Percentiles rank a stretch among this genome's conserved stretches.
Conservation (phyloP, 2,797 vertebrate species). For the Myotis pilosus region DNA sequence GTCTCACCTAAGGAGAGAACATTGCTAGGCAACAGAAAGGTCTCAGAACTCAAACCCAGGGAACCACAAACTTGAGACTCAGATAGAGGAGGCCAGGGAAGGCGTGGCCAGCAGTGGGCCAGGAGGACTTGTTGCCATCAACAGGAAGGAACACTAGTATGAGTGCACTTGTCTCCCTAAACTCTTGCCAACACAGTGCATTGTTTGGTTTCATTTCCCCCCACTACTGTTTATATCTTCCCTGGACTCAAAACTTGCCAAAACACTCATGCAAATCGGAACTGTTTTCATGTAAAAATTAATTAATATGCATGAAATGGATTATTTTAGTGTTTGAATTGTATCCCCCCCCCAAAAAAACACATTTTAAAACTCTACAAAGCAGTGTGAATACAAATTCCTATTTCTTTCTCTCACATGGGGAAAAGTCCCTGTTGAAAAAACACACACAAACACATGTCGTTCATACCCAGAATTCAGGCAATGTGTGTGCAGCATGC, state of each 20-base stretch:
- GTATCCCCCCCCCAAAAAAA: constrained; percentile 71
- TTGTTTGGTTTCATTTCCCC: background rate
- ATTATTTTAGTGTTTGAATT: constrained; percentile 73
- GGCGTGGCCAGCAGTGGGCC: background rate
- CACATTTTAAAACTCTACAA: constrained; percentile 65
- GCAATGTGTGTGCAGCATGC: background rate
- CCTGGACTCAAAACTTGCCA: constrained; percentile 66
- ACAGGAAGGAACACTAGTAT: background rate
- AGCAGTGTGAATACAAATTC: constrained; percentile 70
- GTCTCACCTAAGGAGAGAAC: background rate
- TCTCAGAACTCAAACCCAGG: background rate
- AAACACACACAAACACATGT: background rate
- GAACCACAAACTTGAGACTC: background rate
- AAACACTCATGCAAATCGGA: constrained; percentile 58
- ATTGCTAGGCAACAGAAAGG: background rate
- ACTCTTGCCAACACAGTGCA: background rate
- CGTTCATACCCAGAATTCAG: constrained; percentile 17
- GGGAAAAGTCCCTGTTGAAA: constrained; percentile 36
- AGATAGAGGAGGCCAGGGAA: background rate
- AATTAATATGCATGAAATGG: constrained; percentile 75
- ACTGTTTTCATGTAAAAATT: constrained; percentile 71
- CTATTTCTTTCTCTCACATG: constrained; percentile 42
- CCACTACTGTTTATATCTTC: constrained; percentile 58
- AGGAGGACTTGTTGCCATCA: background rate
- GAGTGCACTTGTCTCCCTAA: background rate